Base-by-base conservation (phyloP, 2,888 invertebrate species). In the Trachelus tabidus region DNA sequence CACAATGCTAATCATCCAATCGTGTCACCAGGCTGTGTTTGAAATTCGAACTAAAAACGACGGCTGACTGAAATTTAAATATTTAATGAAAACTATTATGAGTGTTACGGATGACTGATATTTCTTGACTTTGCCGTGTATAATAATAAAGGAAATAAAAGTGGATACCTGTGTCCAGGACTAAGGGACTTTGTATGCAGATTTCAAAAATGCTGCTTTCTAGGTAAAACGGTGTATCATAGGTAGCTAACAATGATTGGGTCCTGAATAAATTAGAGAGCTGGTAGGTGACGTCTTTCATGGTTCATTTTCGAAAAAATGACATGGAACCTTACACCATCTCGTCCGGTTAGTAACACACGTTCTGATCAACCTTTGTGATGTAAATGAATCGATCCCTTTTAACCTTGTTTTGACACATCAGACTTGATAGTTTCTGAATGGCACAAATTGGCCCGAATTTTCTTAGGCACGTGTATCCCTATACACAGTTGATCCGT, bases 361-460 rank as follows among this genome's bases (percentile, higher is more conserved):
- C 56, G 56, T 56, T 71, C 34, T 33, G 31, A 71, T 71, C 34
- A 34, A 71, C 33, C 71, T 34, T 71, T 71, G 71, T 71, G 9
- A 71, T 71, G 71, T 30, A 71, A 71, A 71, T 33, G 71, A 33
- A 31, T 71, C 15, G 71, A 71, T 34, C 71, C 71, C 71, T 31
- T 34, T 33, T 23, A 30, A 71, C 31, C 71, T 71, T 23, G 34
- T 34, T 34, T 33, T 34, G 71, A 71, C 71, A 34, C 71, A 34
- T 33, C 71, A 34, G 33, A 34, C 31, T 34, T 31, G 71, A 69
- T 34, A 71, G 56, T 56, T 34, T 71, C 71, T 71, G 71, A 71
- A 71, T 71, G 71, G 71, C 34, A 33, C 71, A 71, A 71, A 71
- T 71, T 71, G 71, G 71, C 71, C 71, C 33, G 71, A 71, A 34